These are phyloP conservation scores for Mormoops blainvillei DNA, from an alignment of 2,113 vertebrate species.

Conservation along the genomic window DNA sequence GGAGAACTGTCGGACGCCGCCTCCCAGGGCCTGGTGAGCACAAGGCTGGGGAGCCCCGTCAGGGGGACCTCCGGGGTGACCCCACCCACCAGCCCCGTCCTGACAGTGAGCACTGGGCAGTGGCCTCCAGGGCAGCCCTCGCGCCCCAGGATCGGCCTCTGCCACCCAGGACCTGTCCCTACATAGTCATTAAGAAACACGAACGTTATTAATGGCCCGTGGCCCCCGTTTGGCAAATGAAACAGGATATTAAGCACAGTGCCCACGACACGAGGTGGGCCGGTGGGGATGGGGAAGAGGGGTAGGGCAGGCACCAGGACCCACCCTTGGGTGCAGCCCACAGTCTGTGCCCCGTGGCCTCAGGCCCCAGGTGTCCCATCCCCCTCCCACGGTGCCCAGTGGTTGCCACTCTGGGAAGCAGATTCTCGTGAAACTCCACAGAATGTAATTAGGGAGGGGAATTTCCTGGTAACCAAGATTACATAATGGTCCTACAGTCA, in stretches of 20 bases:
- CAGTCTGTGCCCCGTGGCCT: background rate
- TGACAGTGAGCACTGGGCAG: background rate
- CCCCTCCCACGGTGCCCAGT: background rate
- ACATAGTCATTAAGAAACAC: slow-evolving; percentile 72
- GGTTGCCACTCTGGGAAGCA: background rate
- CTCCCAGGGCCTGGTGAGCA: background rate
- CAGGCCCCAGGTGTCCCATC: background rate
- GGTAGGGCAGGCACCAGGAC: background rate
- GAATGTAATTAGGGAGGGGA: slow-evolving; percentile 46
- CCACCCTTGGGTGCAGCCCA: background rate
- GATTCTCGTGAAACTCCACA: background rate
- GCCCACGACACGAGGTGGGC: background rate
- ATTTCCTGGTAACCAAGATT: slow-evolving; percentile 13
- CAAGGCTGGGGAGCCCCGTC: background rate
- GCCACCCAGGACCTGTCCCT: background rate
- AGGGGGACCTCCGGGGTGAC: background rate
- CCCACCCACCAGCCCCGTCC: rapidly evolving
- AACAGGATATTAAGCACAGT: slow-evolving; percentile 74
- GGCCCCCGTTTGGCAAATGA: slow-evolving; percentile 79
- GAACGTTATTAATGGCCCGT: slow-evolving; percentile 82
- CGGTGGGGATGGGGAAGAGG: rapidly evolving
- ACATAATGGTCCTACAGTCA: background rate
- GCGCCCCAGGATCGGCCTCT: background rate
- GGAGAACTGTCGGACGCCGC: rapidly evolving
- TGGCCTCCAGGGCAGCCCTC: background rate